A percentile compares a stretch with the other conserved stretches of the same genome.
Evolutionary conservation across 2,797 vertebrate genomes (phyloP).

Genomic region (Poeciliopsis paucimaculata): DNA sequence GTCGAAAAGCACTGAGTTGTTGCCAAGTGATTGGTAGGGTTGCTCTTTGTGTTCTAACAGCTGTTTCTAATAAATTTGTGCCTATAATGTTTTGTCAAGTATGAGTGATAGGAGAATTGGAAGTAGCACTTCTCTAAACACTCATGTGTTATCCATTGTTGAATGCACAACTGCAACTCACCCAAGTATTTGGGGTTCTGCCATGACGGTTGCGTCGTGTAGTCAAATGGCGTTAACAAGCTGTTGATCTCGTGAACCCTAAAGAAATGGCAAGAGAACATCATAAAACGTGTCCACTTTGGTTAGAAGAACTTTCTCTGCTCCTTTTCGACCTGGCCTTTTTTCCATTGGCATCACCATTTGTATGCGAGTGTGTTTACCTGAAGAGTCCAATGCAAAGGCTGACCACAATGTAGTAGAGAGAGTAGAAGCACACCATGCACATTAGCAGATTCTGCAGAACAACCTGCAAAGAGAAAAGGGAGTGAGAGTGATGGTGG

Average conservation of each 20-base stretch:
- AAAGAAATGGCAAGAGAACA: background rate
- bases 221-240: slow-evolving; percentile 88
- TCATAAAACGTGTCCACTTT: background rate
- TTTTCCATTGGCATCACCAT: background rate
- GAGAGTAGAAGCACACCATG: slow-evolving; percentile 85
- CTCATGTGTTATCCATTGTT: background rate
- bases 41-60: background rate
- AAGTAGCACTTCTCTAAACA: background rate
- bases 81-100: background rate
- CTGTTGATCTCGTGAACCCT: slow-evolving; percentile 89
- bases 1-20: background rate
- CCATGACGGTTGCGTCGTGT: slow-evolving; percentile 90
- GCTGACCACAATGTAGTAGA: slow-evolving; percentile 85
- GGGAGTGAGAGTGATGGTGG: background rate
- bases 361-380: slow-evolving; percentile 57
- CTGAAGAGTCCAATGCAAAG: slow-evolving; percentile 83
- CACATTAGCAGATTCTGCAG: slow-evolving; percentile 86
- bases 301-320: background rate
- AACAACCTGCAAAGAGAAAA: slow-evolving; percentile 72
- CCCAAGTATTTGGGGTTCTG: slow-evolving; percentile 88
- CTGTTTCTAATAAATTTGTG: background rate
- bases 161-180: slow-evolving; percentile 59
- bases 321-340: background rate
- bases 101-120: too few relatives aligned
- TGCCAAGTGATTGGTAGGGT: background rate